Evolutionary conservation across 2,888 invertebrate species (phyloP).

Genomic region (Drosophila helvetica): DNA sequence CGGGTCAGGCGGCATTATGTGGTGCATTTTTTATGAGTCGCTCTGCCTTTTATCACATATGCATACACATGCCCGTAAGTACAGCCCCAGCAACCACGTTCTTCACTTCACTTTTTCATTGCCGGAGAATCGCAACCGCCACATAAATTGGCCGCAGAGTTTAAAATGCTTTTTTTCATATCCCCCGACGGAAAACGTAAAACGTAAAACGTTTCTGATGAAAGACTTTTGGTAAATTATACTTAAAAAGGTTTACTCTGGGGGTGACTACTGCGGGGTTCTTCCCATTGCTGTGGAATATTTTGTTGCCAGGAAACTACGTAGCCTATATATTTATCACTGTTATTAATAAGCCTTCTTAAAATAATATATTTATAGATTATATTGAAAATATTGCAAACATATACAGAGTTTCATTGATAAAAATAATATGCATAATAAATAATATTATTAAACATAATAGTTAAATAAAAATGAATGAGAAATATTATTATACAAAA

Average conservation of each 20-base stretch:
- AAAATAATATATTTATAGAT: too few relatives aligned
- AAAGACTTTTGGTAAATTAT: conserved; percentile 20
- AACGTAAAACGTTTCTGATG: conserved; percentile 34
- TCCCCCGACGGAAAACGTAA: conserved; percentile 1
- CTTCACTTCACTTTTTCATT: conserved; percentile 41
- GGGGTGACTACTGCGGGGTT: too few relatives aligned
- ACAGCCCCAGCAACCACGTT: conserved; percentile 3
- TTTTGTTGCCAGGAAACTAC: neutral
- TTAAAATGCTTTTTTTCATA: conserved; percentile 36
- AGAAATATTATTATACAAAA: neutral
- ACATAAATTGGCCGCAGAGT: conserved; percentile 63
- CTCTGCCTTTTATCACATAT: conserved; percentile 73
- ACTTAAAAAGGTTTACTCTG: conserved; percentile 13
- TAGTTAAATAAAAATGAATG: neutral
- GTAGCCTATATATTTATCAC: neutral
- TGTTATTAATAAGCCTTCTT: too few relatives aligned
- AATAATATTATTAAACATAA: neutral
- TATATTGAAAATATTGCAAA: too few relatives aligned
- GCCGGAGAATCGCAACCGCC: conserved; percentile 47
- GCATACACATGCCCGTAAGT: conserved; percentile 57
- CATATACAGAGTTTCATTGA: neutral
- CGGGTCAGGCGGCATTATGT: conserved; percentile 74
- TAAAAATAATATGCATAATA: neutral
- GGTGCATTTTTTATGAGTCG: conserved; percentile 72
- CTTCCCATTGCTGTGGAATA: neutral